Evolutionary conservation across 2,113 vertebrate genomes (phyloP), one percentile per base, ranked within the genome.

Genomic region (Plotosus lineatus): DNA sequence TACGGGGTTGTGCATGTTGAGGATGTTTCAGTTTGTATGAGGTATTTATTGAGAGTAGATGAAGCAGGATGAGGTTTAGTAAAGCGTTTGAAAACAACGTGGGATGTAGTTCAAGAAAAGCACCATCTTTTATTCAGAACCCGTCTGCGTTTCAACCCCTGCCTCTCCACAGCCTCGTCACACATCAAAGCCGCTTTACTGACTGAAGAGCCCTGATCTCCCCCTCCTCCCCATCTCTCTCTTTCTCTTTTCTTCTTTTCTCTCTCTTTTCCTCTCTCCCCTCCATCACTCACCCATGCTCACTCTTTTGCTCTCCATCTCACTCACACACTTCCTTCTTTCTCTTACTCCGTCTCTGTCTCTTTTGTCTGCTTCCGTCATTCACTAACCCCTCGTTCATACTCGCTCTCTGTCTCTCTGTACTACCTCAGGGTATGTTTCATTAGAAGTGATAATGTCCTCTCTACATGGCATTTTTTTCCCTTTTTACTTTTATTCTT

Each of bases 51-150:
- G 21, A 8, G 50, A 28, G 53, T 46, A 33, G 33, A 19, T 40
- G 0, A 53, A 68, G 69, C 48, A 9, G 56, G 68, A 61, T 9
- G 44, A 17, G 12, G n/a, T 9, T 73, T 31, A 40, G 46, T 10
- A 0, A 55, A 71, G 42, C 31, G 56, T 83, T 56, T 78, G 31
- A 81, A 55, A 21, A 53, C 7, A 42, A 75, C 75, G 60, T 51
- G 11, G 33, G 72, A 11, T 31, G 38, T 28, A 51, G 69, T 83
- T 81, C 63, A 60, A 82, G 60, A 51, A 56, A 69, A 73, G 38
- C 56, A 19, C 72, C 75, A 86, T 86, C 63, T 84, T 84, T 82
- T 82, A 84, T 86, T 86, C 79, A 86, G 82, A 48, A 78, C 76
- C 82, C 50, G 69, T 65, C 33, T 61, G 69, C 66, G 66, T 83